Conservation (phyloP, 1,140 invertebrate genomes). For the Maconellicoccus hirsutus region DNA sequence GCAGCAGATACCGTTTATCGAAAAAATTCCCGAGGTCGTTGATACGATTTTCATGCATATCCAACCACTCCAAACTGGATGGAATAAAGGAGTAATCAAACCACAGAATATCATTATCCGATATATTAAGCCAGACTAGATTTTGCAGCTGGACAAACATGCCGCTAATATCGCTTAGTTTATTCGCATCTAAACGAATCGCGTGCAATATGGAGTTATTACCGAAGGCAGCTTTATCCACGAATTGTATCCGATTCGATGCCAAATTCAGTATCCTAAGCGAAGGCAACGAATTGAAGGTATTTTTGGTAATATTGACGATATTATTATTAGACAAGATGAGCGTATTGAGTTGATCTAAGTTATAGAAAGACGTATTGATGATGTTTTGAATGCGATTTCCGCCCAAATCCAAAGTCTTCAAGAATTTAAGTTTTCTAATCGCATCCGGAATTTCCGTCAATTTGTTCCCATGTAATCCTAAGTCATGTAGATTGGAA, state of each 20-base stretch:
- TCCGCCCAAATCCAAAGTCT: conserved; percentile 67
- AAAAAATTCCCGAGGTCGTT: conserved; percentile 64
- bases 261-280: conserved; percentile 81
- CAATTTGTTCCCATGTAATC: conserved; percentile 69
- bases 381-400: conserved; percentile 63
- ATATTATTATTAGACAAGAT: conserved; percentile 77
- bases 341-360: conserved; percentile 66
- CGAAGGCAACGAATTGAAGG: conserved; percentile 63
- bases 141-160: conserved; percentile 70
- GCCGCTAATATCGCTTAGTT: conserved; percentile 69
- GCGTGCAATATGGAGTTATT: conserved; percentile 67
- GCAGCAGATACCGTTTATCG: conserved; percentile 46
- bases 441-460: conserved; percentile 58
- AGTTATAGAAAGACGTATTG: conserved; percentile 65
- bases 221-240: conserved; percentile 74
- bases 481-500: conserved; percentile 62
- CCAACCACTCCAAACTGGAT: conserved; percentile 69
- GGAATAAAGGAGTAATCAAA: conserved; percentile 85
- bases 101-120: conserved; percentile 76
- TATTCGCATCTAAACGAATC: conserved; percentile 73
- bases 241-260: conserved; percentile 63
- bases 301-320: conserved; percentile 67
- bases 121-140: conserved; percentile 80
- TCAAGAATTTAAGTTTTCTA: conserved; percentile 56
- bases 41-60: conserved; percentile 80